Conservation (phyloP, 2,888 invertebrate species). For the Xanthorhoe spadicearia region DNA sequence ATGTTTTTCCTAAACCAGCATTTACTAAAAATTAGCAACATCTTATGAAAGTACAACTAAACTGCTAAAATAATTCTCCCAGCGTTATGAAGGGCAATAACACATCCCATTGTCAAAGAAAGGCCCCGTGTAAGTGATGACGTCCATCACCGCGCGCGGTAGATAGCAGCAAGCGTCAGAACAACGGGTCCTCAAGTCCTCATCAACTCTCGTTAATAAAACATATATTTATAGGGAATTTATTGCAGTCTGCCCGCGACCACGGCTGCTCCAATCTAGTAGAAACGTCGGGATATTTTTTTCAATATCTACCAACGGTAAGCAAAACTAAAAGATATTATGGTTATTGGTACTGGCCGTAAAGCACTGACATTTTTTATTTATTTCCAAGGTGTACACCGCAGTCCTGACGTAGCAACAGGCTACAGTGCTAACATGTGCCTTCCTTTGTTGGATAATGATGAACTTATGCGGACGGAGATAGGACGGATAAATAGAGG, state of each 20-base stretch:
- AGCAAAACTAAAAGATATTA: too few relatives aligned
- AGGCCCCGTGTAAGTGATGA: slow-evolving; percentile 13
- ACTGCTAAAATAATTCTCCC: slow-evolving; percentile 2
- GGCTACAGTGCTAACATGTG: slow-evolving; percentile 11
- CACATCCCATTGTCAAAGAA: slow-evolving; percentile 24
- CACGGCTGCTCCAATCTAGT: too few relatives aligned
- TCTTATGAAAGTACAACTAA: neutral
- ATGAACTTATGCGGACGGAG: slow-evolving; percentile 15
- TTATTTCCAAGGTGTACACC: neutral
- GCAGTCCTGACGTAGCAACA: neutral
- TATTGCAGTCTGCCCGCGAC: too few relatives aligned
- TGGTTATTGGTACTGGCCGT: too few relatives aligned
- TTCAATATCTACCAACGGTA: too few relatives aligned
- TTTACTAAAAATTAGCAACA: neutral
- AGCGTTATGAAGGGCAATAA: slow-evolving; percentile 14
- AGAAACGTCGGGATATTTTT: too few relatives aligned
- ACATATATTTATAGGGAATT: too few relatives aligned
- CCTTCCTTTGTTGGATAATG: slow-evolving; percentile 25
- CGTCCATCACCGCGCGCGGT: slow-evolving; percentile 11
- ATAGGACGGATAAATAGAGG: slow-evolving; percentile 10
- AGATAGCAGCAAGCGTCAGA: slow-evolving; percentile 7
- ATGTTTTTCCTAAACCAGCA: neutral
- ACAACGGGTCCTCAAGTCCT: neutral
- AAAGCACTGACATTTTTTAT: neutral
- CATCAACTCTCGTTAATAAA: too few relatives aligned